These are phyloP conservation scores for Nasonia longicornis DNA, from an alignment of 1,140 invertebrate species.

Conservation along the genomic window DNA sequence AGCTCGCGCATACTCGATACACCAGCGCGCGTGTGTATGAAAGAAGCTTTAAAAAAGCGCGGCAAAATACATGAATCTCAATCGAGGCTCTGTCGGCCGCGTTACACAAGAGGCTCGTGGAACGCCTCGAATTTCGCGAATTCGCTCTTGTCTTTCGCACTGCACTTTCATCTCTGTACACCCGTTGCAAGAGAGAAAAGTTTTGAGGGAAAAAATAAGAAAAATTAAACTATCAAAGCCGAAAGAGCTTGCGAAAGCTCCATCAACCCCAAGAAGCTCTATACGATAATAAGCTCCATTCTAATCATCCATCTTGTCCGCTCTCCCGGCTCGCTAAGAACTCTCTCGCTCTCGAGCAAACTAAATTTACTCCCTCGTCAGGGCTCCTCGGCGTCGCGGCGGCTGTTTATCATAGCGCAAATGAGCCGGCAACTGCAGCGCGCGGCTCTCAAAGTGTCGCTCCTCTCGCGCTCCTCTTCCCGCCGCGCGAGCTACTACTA, in stretches of 20 bases:
- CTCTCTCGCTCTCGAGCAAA: slow-evolving; percentile 12
- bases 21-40: neutral
- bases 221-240: no score
- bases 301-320: slow-evolving; percentile 5
- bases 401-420: slow-evolving; percentile 37
- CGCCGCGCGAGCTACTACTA: no score
- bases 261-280: neutral
- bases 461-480: neutral
- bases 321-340: neutral
- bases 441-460: slow-evolving; percentile 27
- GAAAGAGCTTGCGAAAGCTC: neutral
- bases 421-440: slow-evolving; percentile 32
- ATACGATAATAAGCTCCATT: slow-evolving; percentile 32
- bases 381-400: neutral
- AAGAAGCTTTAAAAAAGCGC: neutral
- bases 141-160: neutral
- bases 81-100: slow-evolving; percentile 9
- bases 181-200: neutral
- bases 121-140: slow-evolving; percentile 1
- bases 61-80: neutral
- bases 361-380: slow-evolving; percentile 42
- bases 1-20: neutral
- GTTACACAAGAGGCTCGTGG: neutral
- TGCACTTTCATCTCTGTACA: neutral
- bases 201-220: neutral